A percentile compares a stretch with the other conserved stretches of the same genome.
These are phyloP conservation scores for Episyrphus balteatus DNA, from an alignment of 1,140 invertebrate species.

Conservation along the genomic window DNA sequence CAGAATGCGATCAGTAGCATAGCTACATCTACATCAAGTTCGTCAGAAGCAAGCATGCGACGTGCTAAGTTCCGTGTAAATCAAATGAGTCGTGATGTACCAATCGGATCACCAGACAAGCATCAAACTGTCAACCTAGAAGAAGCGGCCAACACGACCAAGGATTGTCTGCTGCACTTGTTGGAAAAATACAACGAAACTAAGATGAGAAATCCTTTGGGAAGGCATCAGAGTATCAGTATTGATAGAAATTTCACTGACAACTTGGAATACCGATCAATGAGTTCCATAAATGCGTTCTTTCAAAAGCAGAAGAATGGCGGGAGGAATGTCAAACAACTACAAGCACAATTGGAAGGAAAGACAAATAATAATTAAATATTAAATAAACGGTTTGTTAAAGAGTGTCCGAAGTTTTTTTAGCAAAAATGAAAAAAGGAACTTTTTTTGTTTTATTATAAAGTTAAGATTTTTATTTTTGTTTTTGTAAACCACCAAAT, in stretches of 20 bases:
- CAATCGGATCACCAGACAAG: conserved; percentile 44
- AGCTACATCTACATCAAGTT: not conserved
- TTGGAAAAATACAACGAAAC: conserved; percentile 60
- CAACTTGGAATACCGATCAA: conserved; percentile 43
- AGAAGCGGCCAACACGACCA: conserved; percentile 53
- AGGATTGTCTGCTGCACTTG: conserved; percentile 58
- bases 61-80: conserved; percentile 49
- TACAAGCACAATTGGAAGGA: conserved; percentile 31
- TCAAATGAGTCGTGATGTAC: conserved; percentile 49
- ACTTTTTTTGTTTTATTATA: too few relatives aligned
- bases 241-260: conserved; percentile 34
- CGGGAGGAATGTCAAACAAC: conserved; percentile 27
- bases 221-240: conserved; percentile 32
- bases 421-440: too few relatives aligned
- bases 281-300: conserved; percentile 56
- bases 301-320: conserved; percentile 49
- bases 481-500: too few relatives aligned
- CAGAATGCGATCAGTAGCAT: not conserved
- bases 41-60: conserved; percentile 24
- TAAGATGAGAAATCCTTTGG: conserved; percentile 23
- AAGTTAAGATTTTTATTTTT: too few relatives aligned
- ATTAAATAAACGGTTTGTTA: too few relatives aligned
- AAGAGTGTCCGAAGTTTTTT: too few relatives aligned
- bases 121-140: conserved; percentile 43
- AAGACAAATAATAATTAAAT: conserved; percentile 13